Conservation (phyloP, 2,113 vertebrate genomes). For the Corythoichthys intestinalis region DNA sequence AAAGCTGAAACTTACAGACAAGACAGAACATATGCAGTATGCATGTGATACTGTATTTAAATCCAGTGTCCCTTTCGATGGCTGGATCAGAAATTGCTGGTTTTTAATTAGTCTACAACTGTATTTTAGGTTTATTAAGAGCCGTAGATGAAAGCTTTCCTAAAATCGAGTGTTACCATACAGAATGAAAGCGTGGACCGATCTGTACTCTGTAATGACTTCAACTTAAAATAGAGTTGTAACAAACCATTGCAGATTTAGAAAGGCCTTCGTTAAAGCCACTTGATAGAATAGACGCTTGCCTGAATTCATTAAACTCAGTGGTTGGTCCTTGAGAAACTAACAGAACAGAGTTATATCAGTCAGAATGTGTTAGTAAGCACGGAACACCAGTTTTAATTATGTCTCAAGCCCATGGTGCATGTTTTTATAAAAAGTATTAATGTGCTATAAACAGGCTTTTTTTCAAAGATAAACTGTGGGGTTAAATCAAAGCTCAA, state of each 20-base stretch:
- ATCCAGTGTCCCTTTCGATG: background rate
- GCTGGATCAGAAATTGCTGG: background rate
- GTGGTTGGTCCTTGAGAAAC: conserved; percentile 47
- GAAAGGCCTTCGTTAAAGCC: conserved; percentile 57
- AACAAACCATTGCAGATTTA: conserved; percentile 56
- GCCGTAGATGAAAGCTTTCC: background rate
- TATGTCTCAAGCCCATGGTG: background rate
- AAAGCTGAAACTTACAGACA: too few relatives aligned
- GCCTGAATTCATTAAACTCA: conserved; percentile 57
- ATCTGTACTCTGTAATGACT: conserved; percentile 32
- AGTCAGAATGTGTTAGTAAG: conserved; percentile 14
- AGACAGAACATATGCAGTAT: too few relatives aligned
- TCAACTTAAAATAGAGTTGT: conserved; percentile 43
- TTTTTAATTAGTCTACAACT: background rate
- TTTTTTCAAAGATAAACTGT: conserved; percentile 21
- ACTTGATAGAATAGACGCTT: conserved; percentile 63
- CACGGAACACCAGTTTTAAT: conserved; percentile 26
- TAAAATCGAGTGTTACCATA: background rate
- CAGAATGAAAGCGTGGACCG: conserved; percentile 32
- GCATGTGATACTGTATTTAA: too few relatives aligned
- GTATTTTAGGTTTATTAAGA: background rate
- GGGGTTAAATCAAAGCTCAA: background rate
- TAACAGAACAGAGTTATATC: conserved; percentile 45
- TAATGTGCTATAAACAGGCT: background rate
- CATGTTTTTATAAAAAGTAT: conserved; percentile 5